These are phyloP conservation scores for Phymatocera aterrima DNA, from an alignment of 2,888 invertebrate genomes.

Conservation along the genomic window DNA sequence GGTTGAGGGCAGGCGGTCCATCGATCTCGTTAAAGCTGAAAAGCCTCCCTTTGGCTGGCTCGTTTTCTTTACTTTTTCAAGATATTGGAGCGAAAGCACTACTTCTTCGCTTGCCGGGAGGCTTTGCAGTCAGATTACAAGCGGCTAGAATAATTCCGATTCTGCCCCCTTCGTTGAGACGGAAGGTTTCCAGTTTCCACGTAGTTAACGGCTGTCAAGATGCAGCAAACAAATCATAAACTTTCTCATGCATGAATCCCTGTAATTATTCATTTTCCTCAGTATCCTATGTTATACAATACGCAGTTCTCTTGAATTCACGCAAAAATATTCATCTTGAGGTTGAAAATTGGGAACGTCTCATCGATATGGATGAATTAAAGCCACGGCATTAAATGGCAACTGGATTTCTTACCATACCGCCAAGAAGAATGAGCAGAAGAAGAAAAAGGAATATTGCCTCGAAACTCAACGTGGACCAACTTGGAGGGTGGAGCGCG, in stretches of 20 bases:
- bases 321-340: conserved; percentile 9
- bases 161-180: not conserved
- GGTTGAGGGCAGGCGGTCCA: conserved; percentile 57
- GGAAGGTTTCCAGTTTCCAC: conserved; percentile 31
- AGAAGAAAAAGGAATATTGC: conserved; percentile 21
- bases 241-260: conserved; percentile 27
- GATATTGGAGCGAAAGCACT: conserved; percentile 52
- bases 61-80: conserved; percentile 57
- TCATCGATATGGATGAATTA: conserved; percentile 1
- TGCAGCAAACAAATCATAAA: conserved; percentile 38
- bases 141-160: conserved; percentile 59
- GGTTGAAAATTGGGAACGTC: conserved; percentile 23
- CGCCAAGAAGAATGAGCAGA: not conserved
- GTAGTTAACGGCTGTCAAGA: conserved; percentile 40
- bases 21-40: conserved; percentile 67
- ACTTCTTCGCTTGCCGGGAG: conserved; percentile 52
- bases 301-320: not conserved
- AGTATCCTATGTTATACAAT: not conserved
- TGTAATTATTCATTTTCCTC: conserved; percentile 21
- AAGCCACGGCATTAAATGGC: not conserved
- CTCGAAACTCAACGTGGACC: conserved; percentile 17
- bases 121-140: conserved; percentile 61
- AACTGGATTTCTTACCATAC: not conserved
- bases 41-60: conserved; percentile 56
- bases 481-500: conserved; percentile 6